Evolutionary conservation across 2,113 vertebrate species (phyloP).

Genomic region (Poecile atricapillus): DNA sequence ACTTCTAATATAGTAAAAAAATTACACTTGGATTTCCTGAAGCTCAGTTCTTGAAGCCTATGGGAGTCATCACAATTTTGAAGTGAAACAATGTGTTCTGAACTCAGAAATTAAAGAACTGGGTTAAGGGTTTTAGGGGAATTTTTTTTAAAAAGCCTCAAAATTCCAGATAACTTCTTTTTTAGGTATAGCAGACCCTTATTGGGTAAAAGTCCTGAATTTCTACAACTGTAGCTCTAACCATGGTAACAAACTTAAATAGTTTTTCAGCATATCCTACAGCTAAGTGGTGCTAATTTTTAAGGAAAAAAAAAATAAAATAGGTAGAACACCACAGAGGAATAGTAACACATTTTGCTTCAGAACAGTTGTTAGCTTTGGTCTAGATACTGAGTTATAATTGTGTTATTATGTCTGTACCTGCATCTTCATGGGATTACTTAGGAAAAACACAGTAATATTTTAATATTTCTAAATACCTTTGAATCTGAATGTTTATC

Average conservation of each 20-base stretch:
- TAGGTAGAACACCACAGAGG: neutral
- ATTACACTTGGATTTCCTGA: neutral
- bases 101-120: neutral
- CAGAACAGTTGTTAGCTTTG: neutral
- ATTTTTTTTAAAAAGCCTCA: neutral
- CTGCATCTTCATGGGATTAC: neutral
- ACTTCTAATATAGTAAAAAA: neutral
- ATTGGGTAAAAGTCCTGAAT: neutral
- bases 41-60: neutral
- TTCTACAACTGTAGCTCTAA: neutral
- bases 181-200: neutral
- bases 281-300: neutral
- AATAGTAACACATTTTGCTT: neutral
- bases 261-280: neutral
- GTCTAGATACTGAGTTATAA: neutral
- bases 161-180: neutral
- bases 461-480: neutral
- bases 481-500: neutral
- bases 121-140: fast-evolving
- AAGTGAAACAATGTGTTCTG: neutral
- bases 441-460: neutral
- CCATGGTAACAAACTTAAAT: neutral
- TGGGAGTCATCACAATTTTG: neutral
- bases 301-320: neutral
- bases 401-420: neutral